Evolutionary conservation across 2,888 invertebrate species (phyloP).

Genomic region (Panopea generosa): DNA sequence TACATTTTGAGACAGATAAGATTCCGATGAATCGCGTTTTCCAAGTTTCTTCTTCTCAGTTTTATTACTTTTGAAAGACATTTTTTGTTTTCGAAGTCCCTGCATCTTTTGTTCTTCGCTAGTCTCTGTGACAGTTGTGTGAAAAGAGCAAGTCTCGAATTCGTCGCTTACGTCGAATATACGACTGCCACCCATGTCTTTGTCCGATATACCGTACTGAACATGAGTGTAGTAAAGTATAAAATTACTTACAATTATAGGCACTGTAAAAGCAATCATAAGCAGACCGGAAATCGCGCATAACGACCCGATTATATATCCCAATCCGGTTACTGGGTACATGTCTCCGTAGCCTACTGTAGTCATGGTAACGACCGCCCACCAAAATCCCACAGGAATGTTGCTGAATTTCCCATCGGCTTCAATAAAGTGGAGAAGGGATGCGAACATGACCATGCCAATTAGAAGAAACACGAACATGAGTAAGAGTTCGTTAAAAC

Average conservation of each 20-base stretch:
- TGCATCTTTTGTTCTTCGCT: constrained; percentile 19
- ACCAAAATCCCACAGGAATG: constrained; percentile 84
- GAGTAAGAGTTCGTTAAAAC: constrained; percentile 82
- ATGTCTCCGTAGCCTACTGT: constrained; percentile 84
- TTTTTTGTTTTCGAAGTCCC: background rate
- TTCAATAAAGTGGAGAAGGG: constrained; percentile 83
- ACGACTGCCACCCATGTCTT: constrained; percentile 24
- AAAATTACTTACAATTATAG: constrained; percentile 84
- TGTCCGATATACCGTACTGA: constrained; percentile 76
- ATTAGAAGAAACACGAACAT: constrained; percentile 83
- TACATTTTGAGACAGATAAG: too few species aligned
- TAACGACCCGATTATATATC: constrained; percentile 81
- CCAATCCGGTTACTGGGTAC: constrained; percentile 77
- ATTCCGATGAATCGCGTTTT: too few species aligned
- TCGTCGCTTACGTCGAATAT: constrained; percentile 33
- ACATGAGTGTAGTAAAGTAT: constrained; percentile 83
- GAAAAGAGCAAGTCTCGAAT: constrained; percentile 52
- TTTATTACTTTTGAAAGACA: too few species aligned
- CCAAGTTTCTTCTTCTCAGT: too few species aligned
- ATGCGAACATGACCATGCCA: constrained; percentile 83
- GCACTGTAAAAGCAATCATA: constrained; percentile 83
- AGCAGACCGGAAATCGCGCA: constrained; percentile 82
- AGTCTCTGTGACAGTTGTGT: constrained; percentile 50
- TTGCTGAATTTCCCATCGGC: constrained; percentile 77
- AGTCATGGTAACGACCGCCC: constrained; percentile 84